Evolutionary conservation across 1,140 invertebrate genomes (phyloP), one percentile per base, ranked within the genome.

Genomic region (Trichonephila inaurata): DNA sequence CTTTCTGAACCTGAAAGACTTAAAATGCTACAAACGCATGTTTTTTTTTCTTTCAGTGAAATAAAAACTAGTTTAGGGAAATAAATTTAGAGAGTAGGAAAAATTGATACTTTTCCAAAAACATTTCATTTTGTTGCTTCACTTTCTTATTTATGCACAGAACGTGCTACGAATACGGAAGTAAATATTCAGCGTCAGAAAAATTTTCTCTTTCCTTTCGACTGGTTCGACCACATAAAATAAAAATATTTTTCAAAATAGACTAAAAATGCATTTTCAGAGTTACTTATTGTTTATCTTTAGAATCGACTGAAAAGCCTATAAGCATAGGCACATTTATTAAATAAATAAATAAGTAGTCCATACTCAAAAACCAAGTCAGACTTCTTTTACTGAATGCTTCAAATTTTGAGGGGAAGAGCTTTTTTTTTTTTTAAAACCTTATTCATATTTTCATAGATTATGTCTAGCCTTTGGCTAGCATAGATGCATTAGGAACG

Each of bases 101-200:
- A 16, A 40, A 16, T 18, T 18, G 33, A 77, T 77, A 33, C 28
- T 77, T 16, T 18, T 77, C 33, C 18, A 19, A 77, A 77, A 40
- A 33, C 12, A 3, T 85, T 85, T 60, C 58, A 21, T 58, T 16
- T 6, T 18, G 33, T 44, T 14, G 51, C 51, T 24, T 61, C 51
- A 51, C 10, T 60, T 60, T 60, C 61, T 58, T 28, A 77, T 77
- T 24, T 85, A 85, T 85, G 16, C 12, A 18, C 2, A n/a, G 82
- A 28, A 88, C 61, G 28, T 66, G 86, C 4, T 10, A 28, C 61
- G 61, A 88, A 21, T 66, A 40, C 86, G 86, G 86, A 88, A 88
- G 86, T 88, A n/a, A 77, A 83, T 24, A 61, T 66, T 40, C 58
- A 28, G 85, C 85, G 60, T 64, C 85, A 62, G 28, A 28, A 33